Base-by-base conservation (phyloP, 2,888 invertebrate species). In the Stegana nigrithorax region DNA sequence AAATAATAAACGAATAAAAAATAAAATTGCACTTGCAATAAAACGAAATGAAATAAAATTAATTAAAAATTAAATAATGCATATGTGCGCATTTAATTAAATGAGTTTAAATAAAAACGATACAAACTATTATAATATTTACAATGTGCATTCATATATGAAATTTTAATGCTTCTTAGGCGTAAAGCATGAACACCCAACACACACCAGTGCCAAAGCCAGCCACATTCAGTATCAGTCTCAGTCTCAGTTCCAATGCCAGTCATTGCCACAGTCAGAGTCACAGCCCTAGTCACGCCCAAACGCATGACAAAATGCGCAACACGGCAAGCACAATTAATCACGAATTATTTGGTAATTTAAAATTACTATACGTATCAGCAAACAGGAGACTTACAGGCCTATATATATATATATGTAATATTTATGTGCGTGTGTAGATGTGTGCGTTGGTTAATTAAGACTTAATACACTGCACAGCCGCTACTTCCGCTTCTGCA, bases 321-420 rank as follows among this genome's bases (percentile, higher is more conserved):
- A 39, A 58, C 58, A 58, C 29, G 64, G 62, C 57, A 57, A 60
- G 62, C 58, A 69, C 68, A 73, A 78, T 80, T 78, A 75, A 78
- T 80, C 76, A 78, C 68, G 68, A 71, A 76, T 78, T 75, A 78
- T 73, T 78, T 76, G 73, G 68, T 72, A 72, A 78, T 80, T 80
- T 76, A 78, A 78, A 73, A 76, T 70, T 71, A 73, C 73, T 75
- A 69, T 61, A 5, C 60, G 53, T 39, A n/a, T n/a, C n/a, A n/a
- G n/a, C n/a, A n/a, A n/a, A n/a, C n/a, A n/a, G n/a, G n/a, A n/a
- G n/a, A n/a, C 64, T 62, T 67, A 70, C 64, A 65, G 64, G 63
- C 60, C 51, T 26, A 60, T 55, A 51, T 51, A 32, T 19, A 53
- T 32, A 27, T 8, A 23, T 29, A 32, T 29, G 26, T 32, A 57